Percentiles rank a stretch among this genome's conserved stretches.
Conservation (phyloP, 2,797 vertebrate species). For the Dryobates pubescens region DNA sequence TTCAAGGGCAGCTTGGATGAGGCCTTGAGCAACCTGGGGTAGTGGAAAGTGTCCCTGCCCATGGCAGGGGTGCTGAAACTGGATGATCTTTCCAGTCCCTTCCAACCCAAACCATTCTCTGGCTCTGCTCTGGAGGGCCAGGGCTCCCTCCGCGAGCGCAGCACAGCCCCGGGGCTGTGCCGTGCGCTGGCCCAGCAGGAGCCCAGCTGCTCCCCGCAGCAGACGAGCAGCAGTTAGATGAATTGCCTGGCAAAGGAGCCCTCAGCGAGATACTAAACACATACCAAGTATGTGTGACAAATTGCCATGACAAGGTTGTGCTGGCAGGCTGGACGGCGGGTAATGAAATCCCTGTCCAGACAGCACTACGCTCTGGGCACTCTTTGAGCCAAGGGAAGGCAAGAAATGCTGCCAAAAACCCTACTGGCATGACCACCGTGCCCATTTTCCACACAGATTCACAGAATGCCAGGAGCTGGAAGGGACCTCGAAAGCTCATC, state of each 20-base stretch:
- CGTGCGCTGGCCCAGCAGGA: accelerated
- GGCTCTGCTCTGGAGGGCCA: not conserved
- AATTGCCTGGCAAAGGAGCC: not conserved
- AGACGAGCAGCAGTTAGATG: not conserved
- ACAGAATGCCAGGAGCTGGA: too few relatives aligned
- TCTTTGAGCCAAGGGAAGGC: not conserved
- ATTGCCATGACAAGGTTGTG: conserved; percentile 5
- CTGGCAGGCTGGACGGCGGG: conserved; percentile 3
- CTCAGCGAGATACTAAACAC: not conserved
- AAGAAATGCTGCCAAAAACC: not conserved
- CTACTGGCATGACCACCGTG: not conserved
- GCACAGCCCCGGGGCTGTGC: not conserved
- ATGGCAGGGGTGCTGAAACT: too few relatives aligned
- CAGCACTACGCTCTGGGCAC: not conserved
- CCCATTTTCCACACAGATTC: not conserved
- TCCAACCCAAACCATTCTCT: too few relatives aligned
- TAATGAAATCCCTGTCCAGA: conserved; percentile 19
- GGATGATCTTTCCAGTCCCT: too few relatives aligned
- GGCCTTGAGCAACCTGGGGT: too few relatives aligned
- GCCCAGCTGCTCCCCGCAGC: accelerated
- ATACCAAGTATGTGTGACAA: conserved; percentile 14
- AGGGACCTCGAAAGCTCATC: too few relatives aligned
- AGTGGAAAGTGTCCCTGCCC: too few relatives aligned
- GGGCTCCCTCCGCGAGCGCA: accelerated
- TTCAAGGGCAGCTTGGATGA: too few relatives aligned